phyloP scores from a whole-genome alignment of 2,113 vertebrate genomes.

The Lophotis ruficrista region DNA sequence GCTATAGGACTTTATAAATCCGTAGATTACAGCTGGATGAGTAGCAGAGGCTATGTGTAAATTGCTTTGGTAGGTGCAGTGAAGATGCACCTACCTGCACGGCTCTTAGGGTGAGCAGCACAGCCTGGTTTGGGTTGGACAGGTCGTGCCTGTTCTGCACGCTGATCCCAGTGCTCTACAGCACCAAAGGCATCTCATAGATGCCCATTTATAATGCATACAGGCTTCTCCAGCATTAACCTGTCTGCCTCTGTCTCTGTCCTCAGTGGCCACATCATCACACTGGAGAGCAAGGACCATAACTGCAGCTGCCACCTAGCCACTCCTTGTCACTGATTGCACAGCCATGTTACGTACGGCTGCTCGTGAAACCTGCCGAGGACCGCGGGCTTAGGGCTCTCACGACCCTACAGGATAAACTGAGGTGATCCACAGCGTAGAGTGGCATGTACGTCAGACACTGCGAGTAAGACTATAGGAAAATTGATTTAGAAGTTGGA shows the following conservation, averaged over 20 bases:
- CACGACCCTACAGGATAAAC: neutral
- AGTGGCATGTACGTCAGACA: neutral
- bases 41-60: neutral
- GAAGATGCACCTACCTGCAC: neutral
- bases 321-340: neutral
- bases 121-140: neutral
- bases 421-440: neutral
- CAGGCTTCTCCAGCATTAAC: neutral
- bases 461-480: neutral
- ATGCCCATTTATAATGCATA: neutral
- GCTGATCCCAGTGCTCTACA: neutral
- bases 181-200: neutral
- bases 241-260: neutral
- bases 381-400: neutral
- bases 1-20: neutral
- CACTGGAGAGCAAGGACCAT: neutral
- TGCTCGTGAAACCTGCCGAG: neutral
- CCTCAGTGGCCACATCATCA: neutral
- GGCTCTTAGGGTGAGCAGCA: neutral
- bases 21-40: neutral
- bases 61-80: neutral
- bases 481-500: neutral
- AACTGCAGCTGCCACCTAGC: neutral
- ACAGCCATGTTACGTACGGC: accelerated
- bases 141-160: neutral